Evolutionary conservation across 2,113 vertebrate genomes (phyloP).

Genomic region (Pachypanchax playfairii): DNA sequence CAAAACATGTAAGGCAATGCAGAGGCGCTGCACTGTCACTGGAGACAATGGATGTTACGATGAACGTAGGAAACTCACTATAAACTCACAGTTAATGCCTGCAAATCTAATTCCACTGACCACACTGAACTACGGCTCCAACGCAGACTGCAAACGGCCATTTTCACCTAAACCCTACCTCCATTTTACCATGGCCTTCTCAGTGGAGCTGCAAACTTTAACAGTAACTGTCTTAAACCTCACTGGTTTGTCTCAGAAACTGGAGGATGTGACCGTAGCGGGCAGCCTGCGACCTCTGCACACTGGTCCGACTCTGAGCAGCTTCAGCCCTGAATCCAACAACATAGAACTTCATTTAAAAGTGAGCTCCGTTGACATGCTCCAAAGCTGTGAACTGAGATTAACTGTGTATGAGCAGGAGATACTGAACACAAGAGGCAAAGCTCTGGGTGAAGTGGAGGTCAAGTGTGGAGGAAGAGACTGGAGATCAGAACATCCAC

Average conservation of each 20-base stretch:
- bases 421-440: slow-evolving; percentile 32
- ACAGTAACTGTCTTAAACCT: slow-evolving; percentile 71
- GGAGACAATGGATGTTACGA: slow-evolving; percentile 20
- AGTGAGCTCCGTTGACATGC: slow-evolving; percentile 68
- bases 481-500: slow-evolving; percentile 60
- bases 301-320: slow-evolving; percentile 43
- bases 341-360: slow-evolving; percentile 63
- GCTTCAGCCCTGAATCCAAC: slow-evolving; percentile 39
- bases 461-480: slow-evolving; percentile 69
- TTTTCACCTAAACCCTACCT: slow-evolving; percentile 62
- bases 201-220: slow-evolving; percentile 61
- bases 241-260: slow-evolving; percentile 55
- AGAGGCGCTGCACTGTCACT: slow-evolving; percentile 59
- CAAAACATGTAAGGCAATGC: slow-evolving; percentile 59
- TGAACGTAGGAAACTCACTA: slow-evolving; percentile 58
- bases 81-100: slow-evolving; percentile 19
- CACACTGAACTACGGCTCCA: slow-evolving; percentile 59
- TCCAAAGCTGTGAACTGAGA: slow-evolving; percentile 71
- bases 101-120: slow-evolving; percentile 50
- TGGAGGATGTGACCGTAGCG: slow-evolving; percentile 68
- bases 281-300: slow-evolving; percentile 71
- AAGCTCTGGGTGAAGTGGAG: slow-evolving; percentile 76
- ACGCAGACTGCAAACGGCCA: slow-evolving; percentile 22
- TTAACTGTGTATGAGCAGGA: slow-evolving; percentile 64
- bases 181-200: slow-evolving; percentile 78